Conservation (phyloP, 1,140 invertebrate species). For the Drosophila orena region DNA sequence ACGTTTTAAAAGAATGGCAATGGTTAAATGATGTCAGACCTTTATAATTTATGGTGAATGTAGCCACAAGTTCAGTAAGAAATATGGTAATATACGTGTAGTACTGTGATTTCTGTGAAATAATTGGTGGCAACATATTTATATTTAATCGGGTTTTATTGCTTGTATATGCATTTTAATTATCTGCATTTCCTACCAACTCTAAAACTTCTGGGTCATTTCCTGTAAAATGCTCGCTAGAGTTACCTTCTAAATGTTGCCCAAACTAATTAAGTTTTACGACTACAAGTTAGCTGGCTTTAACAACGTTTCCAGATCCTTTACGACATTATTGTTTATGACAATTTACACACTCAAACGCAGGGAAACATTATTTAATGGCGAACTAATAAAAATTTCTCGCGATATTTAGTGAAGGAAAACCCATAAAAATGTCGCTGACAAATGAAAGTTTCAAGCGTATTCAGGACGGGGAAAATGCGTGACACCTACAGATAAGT, state of each 20-base stretch:
- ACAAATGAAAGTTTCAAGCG: constrained; percentile 29
- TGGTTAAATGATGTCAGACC: constrained; percentile 54
- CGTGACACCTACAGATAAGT: constrained; percentile 32
- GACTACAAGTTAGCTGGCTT: constrained; percentile 28
- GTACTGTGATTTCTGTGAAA: neutral
- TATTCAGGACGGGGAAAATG: constrained; percentile 25
- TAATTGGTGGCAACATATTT: neutral
- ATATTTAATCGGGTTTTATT: neutral
- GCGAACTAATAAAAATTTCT: constrained; percentile 50
- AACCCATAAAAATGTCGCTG: constrained; percentile 40
- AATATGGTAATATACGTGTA: constrained; percentile 1
- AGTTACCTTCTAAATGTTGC: constrained; percentile 34
- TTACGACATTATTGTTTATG: constrained; percentile 24
- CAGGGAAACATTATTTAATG: constrained; percentile 38
- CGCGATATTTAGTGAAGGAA: constrained; percentile 16
- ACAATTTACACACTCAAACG: constrained; percentile 13
- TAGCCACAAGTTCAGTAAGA: neutral
- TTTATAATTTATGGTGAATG: neutral
- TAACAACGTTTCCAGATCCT: constrained; percentile 41
- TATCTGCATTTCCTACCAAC: neutral
- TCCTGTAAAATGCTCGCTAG: constrained; percentile 19
- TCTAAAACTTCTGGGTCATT: neutral
- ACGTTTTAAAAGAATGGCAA: constrained; percentile 30
- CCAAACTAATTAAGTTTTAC: constrained; percentile 67
- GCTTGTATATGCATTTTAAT: neutral